Evolutionary conservation across 2,797 vertebrate species (phyloP).

Genomic region (Propithecus perrieri): DNA sequence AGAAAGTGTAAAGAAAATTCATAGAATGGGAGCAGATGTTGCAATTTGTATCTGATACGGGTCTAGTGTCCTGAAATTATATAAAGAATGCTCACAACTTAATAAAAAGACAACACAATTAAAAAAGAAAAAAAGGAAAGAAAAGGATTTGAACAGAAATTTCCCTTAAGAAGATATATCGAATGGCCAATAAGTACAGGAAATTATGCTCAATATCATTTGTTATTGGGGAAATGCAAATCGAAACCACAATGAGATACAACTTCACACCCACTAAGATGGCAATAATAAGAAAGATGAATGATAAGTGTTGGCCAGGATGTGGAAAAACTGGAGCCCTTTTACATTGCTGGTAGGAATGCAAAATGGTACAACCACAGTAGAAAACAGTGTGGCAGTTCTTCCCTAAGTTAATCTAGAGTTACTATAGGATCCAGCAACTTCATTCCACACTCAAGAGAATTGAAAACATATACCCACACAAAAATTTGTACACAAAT

Average conservation of each 20-base stretch:
- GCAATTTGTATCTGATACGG: not conserved
- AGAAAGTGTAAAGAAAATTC: not conserved
- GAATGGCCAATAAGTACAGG: not conserved
- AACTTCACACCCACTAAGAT: not conserved
- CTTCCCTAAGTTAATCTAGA: not conserved
- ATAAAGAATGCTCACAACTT: not conserved
- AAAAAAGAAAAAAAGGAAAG: not conserved
- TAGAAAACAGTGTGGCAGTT: not conserved
- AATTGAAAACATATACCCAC: not conserved
- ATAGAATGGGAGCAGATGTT: not conserved
- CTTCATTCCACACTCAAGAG: not conserved
- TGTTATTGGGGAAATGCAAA: not conserved
- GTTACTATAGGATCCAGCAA: not conserved
- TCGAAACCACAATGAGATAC: not conserved
- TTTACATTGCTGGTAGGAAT: not conserved
- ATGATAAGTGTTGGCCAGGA: not conserved
- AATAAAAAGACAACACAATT: not conserved
- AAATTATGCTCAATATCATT: not conserved
- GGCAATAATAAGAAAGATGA: not conserved
- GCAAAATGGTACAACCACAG: not conserved
- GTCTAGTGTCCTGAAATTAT: not conserved
- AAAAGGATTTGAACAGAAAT: not conserved
- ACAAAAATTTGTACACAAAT: not conserved
- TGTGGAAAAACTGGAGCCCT: not conserved
- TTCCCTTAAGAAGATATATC: not conserved